Evolutionary conservation across 2,797 vertebrate genomes (phyloP).

Genomic region (Pelodytes ibericus): DNA sequence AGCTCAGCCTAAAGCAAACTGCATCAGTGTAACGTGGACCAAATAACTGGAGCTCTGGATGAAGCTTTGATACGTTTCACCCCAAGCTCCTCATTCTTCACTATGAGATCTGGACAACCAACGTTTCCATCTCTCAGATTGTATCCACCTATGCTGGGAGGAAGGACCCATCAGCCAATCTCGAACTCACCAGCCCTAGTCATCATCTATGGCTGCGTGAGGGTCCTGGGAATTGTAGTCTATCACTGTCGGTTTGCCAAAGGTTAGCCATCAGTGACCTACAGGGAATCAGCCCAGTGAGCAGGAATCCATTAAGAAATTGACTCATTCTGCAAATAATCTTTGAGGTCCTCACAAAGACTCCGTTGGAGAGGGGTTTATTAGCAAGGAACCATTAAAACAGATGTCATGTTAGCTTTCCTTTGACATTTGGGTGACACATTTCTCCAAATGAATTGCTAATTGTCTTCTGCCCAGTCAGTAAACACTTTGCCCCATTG

Average conservation of each 20-base stretch:
- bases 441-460: constrained; percentile 73
- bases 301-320: constrained; percentile 68
- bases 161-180: background rate
- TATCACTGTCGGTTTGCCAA: too few relatives aligned
- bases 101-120: background rate
- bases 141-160: background rate
- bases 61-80: too few relatives aligned
- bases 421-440: constrained; percentile 72
- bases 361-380: constrained; percentile 71
- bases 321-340: constrained; percentile 74
- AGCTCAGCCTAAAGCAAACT: too few relatives aligned
- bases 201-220: too few relatives aligned
- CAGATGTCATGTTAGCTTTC: constrained; percentile 71
- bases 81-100: background rate
- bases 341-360: constrained; percentile 74
- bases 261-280: too few relatives aligned
- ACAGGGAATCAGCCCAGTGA: constrained; percentile 67
- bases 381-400: constrained; percentile 74
- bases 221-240: too few relatives aligned
- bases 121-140: background rate
- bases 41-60: too few relatives aligned
- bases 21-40: too few relatives aligned
- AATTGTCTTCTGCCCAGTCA: constrained; percentile 74
- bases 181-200: background rate
- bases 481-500: constrained; percentile 72